phyloP scores from a whole-genome alignment of 37 sponge, comb jelly and placozoan species.

The Tethya wilhelma region DNA sequence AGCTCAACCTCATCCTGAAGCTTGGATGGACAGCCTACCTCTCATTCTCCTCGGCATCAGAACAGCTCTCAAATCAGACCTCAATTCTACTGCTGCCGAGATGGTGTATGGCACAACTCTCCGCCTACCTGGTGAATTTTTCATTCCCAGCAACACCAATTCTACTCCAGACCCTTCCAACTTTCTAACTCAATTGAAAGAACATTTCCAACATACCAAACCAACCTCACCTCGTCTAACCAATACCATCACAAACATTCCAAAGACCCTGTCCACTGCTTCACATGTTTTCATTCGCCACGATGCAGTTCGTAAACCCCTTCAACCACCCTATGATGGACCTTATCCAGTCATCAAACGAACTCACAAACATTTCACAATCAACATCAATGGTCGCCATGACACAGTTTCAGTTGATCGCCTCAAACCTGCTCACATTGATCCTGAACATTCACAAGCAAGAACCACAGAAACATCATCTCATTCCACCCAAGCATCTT shows the following conservation, averaged over 20 bases:
- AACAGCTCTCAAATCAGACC: constrained; percentile 61
- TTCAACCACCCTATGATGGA: constrained; percentile 71
- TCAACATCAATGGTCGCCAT: constrained; percentile 41
- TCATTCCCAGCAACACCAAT: constrained; percentile 20
- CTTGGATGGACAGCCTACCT: constrained; percentile 69
- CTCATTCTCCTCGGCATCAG: constrained; percentile 68
- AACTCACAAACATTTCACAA: constrained; percentile 62
- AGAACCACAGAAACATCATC: too few species aligned
- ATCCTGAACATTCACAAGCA: too few species aligned
- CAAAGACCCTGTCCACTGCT: constrained; percentile 26
- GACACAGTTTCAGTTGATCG: constrained; percentile 66
- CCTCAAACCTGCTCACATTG: too few species aligned
- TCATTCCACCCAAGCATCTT: too few species aligned
- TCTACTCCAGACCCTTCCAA: constrained; percentile 45
- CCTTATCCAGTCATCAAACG: constrained; percentile 51
- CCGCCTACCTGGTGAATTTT: constrained; percentile 72
- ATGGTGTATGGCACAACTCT: constrained; percentile 75
- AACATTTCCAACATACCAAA: constrained; percentile 23
- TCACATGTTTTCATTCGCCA: constrained; percentile 70
- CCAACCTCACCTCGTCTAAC: constrained; percentile 30
- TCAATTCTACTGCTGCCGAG: constrained; percentile 61
- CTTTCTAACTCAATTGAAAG: constrained; percentile 39
- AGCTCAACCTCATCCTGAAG: constrained; percentile 41
- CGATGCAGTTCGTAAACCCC: constrained; percentile 62
- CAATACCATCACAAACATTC: constrained; percentile 14